These are phyloP conservation scores for Mareca strepera DNA, from an alignment of 2,797 vertebrate genomes.

Conservation along the genomic window DNA sequence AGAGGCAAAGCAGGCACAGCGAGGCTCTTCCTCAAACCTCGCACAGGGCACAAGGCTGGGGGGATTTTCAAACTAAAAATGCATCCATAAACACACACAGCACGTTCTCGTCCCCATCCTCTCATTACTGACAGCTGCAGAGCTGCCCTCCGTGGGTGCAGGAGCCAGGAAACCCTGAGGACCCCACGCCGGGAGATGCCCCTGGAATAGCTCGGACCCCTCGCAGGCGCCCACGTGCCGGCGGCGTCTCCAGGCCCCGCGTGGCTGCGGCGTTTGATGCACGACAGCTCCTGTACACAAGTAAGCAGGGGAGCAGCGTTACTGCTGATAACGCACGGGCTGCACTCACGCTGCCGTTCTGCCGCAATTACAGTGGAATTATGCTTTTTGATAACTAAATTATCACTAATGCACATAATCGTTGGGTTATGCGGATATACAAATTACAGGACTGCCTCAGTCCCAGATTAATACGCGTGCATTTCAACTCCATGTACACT, in stretches of 20 bases:
- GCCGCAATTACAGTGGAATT: not conserved
- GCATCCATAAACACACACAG: too few species aligned
- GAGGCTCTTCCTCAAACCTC: not conserved
- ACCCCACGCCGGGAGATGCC: not conserved
- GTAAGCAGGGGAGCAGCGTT: fast-evolving
- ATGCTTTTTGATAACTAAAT: constrained; percentile 60
- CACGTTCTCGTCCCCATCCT: not conserved
- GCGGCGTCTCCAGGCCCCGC: fast-evolving
- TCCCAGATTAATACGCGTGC: not conserved
- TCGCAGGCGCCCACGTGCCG: not conserved
- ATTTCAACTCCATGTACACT: not conserved
- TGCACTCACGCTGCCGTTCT: not conserved
- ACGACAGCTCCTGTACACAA: fast-evolving
- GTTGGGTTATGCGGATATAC: constrained; percentile 27
- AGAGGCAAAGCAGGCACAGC: not conserved
- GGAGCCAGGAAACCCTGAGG: not conserved
- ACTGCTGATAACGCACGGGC: not conserved
- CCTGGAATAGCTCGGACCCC: not conserved
- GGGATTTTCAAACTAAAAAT: not conserved
- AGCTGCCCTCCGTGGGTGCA: fast-evolving
- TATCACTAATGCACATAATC: constrained; percentile 48
- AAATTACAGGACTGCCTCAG: constrained; percentile 53
- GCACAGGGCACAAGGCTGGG: not conserved
- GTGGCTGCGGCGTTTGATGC: not conserved
- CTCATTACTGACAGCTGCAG: fast-evolving